Evolutionary conservation across 2,797 vertebrate genomes (phyloP).

Genomic region (Sebastolobus alascanus): DNA sequence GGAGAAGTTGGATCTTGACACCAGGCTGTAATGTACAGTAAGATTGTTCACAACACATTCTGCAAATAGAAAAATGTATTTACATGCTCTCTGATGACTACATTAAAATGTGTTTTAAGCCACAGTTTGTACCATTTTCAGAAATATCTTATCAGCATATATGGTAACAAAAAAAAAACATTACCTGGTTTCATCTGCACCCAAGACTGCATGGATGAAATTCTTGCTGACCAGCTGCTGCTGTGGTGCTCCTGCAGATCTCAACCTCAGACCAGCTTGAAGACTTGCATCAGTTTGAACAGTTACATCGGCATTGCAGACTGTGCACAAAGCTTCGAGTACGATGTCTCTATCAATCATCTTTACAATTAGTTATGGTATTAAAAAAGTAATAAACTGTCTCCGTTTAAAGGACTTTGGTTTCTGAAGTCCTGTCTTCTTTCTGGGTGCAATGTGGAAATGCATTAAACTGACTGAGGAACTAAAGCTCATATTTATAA

Average conservation of each 20-base stretch:
- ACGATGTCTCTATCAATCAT: neutral
- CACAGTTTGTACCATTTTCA: no score
- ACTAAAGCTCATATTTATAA: no score
- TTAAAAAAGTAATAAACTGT: no score
- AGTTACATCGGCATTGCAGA: neutral
- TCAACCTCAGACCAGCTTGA: accelerated
- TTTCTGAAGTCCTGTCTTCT: no score
- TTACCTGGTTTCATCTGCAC: no score
- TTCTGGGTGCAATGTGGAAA: no score
- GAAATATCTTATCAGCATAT: no score
- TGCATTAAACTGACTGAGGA: no score
- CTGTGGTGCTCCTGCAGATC: neutral
- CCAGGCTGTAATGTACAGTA: neutral
- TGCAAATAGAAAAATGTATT: neutral
- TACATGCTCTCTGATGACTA: neutral
- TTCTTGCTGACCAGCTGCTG: neutral
- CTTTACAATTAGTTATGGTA: neutral
- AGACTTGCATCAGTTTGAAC: neutral
- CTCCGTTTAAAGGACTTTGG: no score
- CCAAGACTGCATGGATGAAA: neutral
- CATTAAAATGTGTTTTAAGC: neutral
- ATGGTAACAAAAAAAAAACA: no score
- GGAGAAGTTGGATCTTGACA: neutral
- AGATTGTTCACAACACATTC: neutral
- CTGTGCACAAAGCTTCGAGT: neutral